These are phyloP conservation scores for Regulus satrapa DNA, from an alignment of 2,113 vertebrate species.

Conservation along the genomic window DNA sequence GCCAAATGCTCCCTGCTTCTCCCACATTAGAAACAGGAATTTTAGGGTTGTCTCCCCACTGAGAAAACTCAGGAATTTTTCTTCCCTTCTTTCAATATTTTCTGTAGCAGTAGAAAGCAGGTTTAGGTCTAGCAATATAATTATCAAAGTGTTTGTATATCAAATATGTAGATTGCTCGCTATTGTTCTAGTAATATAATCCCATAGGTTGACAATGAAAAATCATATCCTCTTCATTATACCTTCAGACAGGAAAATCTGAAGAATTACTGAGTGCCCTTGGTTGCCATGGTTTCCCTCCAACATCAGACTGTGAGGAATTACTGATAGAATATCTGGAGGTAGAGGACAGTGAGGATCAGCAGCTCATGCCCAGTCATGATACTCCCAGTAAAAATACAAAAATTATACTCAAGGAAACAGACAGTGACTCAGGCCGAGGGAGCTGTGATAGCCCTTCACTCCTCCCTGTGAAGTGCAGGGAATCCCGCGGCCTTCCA, in stretches of 20 bases:
- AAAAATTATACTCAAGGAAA: slow-evolving; percentile 69
- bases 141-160: neutral
- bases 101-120: neutral
- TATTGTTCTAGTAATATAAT: neutral
- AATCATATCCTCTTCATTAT: slow-evolving; percentile 42
- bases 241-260: slow-evolving; percentile 80
- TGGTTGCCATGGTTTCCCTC: slow-evolving; percentile 84
- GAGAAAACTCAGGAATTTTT: neutral
- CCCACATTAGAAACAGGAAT: neutral
- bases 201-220: neutral
- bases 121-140: neutral
- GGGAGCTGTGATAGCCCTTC: slow-evolving; percentile 91
- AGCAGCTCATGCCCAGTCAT: slow-evolving; percentile 72
- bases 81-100: neutral
- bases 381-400: slow-evolving; percentile 54
- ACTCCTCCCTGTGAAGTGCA: slow-evolving; percentile 79
- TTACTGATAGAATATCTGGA: slow-evolving; percentile 89
- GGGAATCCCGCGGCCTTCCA: neutral
- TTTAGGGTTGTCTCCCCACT: neutral
- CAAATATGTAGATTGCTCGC: neutral
- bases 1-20: neutral
- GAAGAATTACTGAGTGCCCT: slow-evolving; percentile 84
- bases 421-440: slow-evolving; percentile 84
- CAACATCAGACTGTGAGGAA: slow-evolving; percentile 82
- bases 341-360: slow-evolving; percentile 81